A percentile compares a stretch with the other conserved stretches of the same genome.
Conservation (phyloP, 2,888 invertebrate genomes). For the Pheosia tremula region DNA sequence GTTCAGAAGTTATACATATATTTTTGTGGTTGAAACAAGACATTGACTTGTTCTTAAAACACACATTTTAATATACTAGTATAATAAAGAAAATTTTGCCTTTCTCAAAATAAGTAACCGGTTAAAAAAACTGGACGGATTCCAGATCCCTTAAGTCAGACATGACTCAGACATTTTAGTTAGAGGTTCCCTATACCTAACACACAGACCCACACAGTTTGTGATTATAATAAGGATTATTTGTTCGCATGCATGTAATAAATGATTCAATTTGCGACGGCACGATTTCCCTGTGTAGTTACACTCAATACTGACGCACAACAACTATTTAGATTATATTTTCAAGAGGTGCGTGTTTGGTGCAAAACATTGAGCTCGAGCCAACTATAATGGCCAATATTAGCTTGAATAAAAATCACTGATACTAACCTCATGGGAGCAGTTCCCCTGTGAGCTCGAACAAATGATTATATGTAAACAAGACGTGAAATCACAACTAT, state of each 20-base stretch:
- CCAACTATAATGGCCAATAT: conserved; percentile 37
- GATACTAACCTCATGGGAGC: conserved; percentile 45
- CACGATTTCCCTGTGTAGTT: conserved; percentile 19
- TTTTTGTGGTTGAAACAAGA: not conserved
- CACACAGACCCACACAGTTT: conserved; percentile 13
- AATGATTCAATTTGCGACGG: conserved; percentile 24
- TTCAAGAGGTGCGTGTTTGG: conserved; percentile 44
- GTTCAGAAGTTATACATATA: not conserved
- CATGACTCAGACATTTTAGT: conserved; percentile 35
- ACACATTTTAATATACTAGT: not conserved
- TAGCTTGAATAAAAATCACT: conserved; percentile 26
- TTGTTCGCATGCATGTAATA: conserved; percentile 16
- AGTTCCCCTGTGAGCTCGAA: conserved; percentile 24
- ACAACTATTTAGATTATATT: conserved; percentile 22
- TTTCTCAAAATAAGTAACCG: conserved; percentile 31
- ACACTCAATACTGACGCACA: conserved; percentile 30
- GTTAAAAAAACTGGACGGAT: conserved; percentile 29
- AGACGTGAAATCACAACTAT: conserved; percentile 23
- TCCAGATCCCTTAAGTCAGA: conserved; percentile 25
- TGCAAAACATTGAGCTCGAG: conserved; percentile 45
- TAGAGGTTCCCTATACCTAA: conserved; percentile 12
- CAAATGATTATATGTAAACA: conserved; percentile 35
- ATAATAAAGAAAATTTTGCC: not conserved
- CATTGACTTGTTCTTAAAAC: not conserved
- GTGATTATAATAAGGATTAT: conserved; percentile 17